Conservation (phyloP, 2,888 invertebrate species). For the Saturnia pavonia region DNA sequence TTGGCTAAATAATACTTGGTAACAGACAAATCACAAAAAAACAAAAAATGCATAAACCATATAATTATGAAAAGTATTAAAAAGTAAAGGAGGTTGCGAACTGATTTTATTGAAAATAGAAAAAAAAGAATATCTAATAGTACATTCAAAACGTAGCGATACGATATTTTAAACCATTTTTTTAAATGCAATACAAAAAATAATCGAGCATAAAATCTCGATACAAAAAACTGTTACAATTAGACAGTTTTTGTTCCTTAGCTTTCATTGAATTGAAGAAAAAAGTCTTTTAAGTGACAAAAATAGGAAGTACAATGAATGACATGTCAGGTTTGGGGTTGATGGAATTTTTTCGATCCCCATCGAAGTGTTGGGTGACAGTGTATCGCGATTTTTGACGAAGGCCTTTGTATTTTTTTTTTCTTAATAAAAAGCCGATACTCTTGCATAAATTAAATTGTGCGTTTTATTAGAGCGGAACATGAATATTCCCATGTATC, state of each 20-base stretch:
- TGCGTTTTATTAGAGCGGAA: conserved; percentile 55
- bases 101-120: neutral
- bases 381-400: conserved; percentile 75
- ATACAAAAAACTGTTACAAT: conserved; percentile 77
- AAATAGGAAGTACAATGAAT: conserved; percentile 76
- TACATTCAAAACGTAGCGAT: conserved; percentile 13
- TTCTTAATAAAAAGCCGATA: conserved; percentile 54
- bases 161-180: conserved; percentile 34
- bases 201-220: conserved; percentile 76
- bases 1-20: too few species aligned
- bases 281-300: conserved; percentile 74
- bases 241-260: conserved; percentile 76
- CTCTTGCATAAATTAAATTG: conserved; percentile 79
- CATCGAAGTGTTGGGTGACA: conserved; percentile 75
- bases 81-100: too few species aligned
- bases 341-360: conserved; percentile 60
- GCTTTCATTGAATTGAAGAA: conserved; percentile 55
- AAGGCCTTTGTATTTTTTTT: conserved; percentile 64
- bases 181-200: conserved; percentile 59
- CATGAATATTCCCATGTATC: conserved; percentile 78
- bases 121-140: neutral
- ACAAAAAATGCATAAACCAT: neutral
- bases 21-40: neutral
- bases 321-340: conserved; percentile 75
- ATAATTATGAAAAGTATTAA: too few species aligned